phyloP scores from a whole-genome alignment of 1,140 invertebrate species.

The Bombus pascuorum region DNA sequence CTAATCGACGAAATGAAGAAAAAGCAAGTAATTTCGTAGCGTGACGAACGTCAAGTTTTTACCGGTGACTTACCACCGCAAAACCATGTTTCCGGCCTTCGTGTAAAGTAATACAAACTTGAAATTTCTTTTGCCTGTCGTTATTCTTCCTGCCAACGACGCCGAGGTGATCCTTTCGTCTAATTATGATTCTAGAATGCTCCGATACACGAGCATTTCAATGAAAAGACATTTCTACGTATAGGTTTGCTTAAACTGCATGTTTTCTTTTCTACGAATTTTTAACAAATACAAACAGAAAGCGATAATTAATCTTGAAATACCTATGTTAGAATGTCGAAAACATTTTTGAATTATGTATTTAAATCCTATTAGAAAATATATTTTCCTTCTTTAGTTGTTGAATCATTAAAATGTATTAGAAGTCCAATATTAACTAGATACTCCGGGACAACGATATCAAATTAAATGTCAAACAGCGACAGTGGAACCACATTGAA shows the following conservation, averaged over 20 bases:
- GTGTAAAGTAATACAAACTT: constrained; percentile 20
- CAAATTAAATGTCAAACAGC: background rate
- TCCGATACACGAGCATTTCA: background rate
- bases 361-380: background rate
- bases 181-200: constrained; percentile 12
- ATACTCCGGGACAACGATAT: background rate
- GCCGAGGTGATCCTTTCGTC: background rate
- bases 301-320: background rate
- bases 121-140: constrained; percentile 1
- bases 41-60: constrained; percentile 34
- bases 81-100: constrained; percentile 15
- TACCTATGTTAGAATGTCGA: no score
- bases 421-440: background rate
- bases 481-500: background rate
- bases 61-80: background rate
- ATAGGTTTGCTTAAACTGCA: background rate
- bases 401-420: background rate
- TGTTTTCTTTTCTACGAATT: background rate
- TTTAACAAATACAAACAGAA: background rate
- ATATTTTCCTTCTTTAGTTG: background rate
- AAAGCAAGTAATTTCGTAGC: background rate
- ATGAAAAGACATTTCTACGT: background rate
- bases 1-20: background rate
- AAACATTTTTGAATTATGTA: background rate
- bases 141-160: background rate